Evolutionary conservation across 2,797 vertebrate genomes (phyloP), one percentile per base, ranked within the genome.

Genomic region (Aeoliscus strigatus): DNA sequence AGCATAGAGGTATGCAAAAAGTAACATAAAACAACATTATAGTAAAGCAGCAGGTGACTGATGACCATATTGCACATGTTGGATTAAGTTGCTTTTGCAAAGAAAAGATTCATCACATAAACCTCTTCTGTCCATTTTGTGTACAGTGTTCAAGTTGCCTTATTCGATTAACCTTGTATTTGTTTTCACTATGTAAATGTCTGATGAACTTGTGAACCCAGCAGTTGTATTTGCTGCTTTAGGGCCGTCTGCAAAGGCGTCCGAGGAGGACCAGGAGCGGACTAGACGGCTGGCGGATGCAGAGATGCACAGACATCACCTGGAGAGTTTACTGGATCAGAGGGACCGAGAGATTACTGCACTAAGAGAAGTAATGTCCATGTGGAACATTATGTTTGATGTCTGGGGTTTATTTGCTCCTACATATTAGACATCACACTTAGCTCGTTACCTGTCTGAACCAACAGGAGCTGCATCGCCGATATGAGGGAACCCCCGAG

Each of bases 231-330:
- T 14, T 70, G 14, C 14, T 55, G 11, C 54, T 16, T 38, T 53
- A 87, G 85, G 95, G 1, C 93, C 94, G 4, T 93, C 95, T 29
- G 90, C 92, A 54, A 98, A 97, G 75, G 92, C 91, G 24, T 93
- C 91, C 0, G 95, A 98, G 60, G 96, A 98, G 34, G 96, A 99
- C 83, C 94, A 99, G 3, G 96, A 99, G 75, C 86, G 94, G 41
- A 99, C 94, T 4, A 90, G 94, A 5, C 89, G 96, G 4, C 70
- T 99, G 76, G 96, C 95, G 4, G 96, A 99, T 62, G 94, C 96
- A 1, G 96, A 99, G 84, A 98, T 98, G 95, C 96, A 97, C 0
- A 86, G 93, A 23, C 94, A 98, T 79, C 96, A 98, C 70, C 80
- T 99, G 36, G 94, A 98, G 68, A 94, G 93, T 75, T 89, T 98